A percentile compares a stretch with the other conserved stretches of the same genome.
Evolutionary conservation across 2,113 vertebrate species (phyloP).

Genomic region (Andinoacara biseriatus): DNA sequence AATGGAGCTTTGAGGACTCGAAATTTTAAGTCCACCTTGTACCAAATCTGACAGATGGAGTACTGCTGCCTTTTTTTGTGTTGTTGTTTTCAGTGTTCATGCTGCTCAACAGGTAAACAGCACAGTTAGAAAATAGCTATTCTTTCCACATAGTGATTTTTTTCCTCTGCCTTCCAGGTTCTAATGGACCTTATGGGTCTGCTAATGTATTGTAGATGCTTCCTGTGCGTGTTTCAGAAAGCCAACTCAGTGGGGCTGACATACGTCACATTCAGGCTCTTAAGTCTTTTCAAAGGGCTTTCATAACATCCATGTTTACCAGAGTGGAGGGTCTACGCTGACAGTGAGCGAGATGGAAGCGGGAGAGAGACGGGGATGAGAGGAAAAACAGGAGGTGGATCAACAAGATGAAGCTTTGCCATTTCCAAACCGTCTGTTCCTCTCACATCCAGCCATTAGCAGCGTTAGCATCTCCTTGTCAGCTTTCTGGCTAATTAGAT

Average conservation of each 20-base stretch:
- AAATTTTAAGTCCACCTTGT: neutral
- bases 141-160: neutral
- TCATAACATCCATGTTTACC: slow-evolving; percentile 63
- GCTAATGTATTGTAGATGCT: slow-evolving; percentile 50
- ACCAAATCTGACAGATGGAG: neutral
- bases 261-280: slow-evolving; percentile 43
- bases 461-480: slow-evolving; percentile 65
- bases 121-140: neutral
- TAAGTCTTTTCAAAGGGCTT: slow-evolving; percentile 52
- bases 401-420: slow-evolving; percentile 46
- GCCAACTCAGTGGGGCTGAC: neutral
- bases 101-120: slow-evolving; percentile 17
- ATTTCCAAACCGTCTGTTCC: slow-evolving; percentile 63
- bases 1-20: neutral
- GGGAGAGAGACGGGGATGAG: slow-evolving; percentile 15
- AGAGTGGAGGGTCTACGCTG: slow-evolving; percentile 12
- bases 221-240: slow-evolving; percentile 33
- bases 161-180: neutral
- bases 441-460: slow-evolving; percentile 57
- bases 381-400: slow-evolving; percentile 45
- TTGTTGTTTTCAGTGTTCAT: neutral
- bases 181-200: slow-evolving; percentile 49
- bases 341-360: slow-evolving; percentile 14
- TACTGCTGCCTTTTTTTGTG: neutral
- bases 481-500: slow-evolving; percentile 68